Conservation (phyloP, 2,888 invertebrate genomes). For the Antitype chi region DNA sequence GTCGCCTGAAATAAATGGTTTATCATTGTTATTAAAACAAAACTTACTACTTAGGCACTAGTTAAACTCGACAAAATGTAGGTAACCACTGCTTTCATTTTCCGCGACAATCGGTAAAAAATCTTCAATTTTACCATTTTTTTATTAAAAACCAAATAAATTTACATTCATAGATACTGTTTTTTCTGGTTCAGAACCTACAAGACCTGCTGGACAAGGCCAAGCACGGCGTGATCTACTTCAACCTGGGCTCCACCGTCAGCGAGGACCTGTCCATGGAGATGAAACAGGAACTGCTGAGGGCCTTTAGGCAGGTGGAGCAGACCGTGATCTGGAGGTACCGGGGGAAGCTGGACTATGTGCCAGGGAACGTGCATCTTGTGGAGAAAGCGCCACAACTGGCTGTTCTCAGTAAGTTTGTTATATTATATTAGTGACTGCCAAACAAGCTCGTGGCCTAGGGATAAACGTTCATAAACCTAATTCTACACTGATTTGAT, state of each 20-base stretch:
- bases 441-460: neutral
- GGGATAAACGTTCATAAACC: too few relatives aligned
- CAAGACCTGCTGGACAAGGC: conserved; percentile 79
- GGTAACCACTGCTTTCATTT: neutral
- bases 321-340: conserved; percentile 85
- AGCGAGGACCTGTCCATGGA: conserved; percentile 75
- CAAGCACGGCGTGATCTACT: conserved; percentile 83
- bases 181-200: conserved; percentile 72
- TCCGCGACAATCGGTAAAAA: too few relatives aligned
- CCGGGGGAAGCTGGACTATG: conserved; percentile 69
- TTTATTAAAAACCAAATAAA: neutral
- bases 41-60: neutral
- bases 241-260: conserved; percentile 83
- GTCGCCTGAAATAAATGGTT: too few relatives aligned
- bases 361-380: conserved; percentile 82
- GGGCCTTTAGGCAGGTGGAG: conserved; percentile 80
- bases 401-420: conserved; percentile 76
- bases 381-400: conserved; percentile 79
- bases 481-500: neutral
- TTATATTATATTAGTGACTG: neutral
- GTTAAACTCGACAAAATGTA: neutral
- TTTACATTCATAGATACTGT: neutral
- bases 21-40: too few relatives aligned
- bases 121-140: neutral
- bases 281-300: conserved; percentile 74